These are phyloP conservation scores for Podabrus alpinus DNA, from an alignment of 2,888 invertebrate genomes.

Conservation along the genomic window DNA sequence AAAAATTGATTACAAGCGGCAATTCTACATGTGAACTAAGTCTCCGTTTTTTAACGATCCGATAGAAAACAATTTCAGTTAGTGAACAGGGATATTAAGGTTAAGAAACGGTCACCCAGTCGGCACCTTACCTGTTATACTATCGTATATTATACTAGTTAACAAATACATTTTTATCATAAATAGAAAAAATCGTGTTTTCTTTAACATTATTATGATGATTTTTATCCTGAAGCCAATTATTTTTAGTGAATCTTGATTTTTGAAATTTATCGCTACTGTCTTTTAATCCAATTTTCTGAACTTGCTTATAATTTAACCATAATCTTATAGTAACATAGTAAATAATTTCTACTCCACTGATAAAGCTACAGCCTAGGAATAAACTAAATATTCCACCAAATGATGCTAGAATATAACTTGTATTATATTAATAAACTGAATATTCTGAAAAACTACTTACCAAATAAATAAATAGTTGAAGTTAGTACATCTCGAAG, in stretches of 20 bases:
- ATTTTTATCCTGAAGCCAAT: neutral
- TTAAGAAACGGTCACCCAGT: too few species aligned
- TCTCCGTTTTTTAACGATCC: too few species aligned
- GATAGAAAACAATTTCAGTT: too few species aligned
- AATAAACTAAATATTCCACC: slow-evolving; percentile 56
- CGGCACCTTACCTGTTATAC: too few species aligned
- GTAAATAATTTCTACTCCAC: slow-evolving; percentile 52
- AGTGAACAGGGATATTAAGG: too few species aligned
- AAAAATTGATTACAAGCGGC: too few species aligned
- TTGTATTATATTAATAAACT: neutral
- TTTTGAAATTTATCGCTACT: neutral
- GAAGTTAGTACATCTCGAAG: slow-evolving; percentile 46
- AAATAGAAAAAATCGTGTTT: neutral
- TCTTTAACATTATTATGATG: neutral
- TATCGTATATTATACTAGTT: too few species aligned
- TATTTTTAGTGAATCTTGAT: neutral
- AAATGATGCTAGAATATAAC: slow-evolving; percentile 50
- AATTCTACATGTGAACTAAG: too few species aligned
- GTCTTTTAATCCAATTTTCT: neutral
- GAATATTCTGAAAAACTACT: slow-evolving; percentile 26
- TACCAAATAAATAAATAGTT: slow-evolving; percentile 49
- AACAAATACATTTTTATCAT: slow-evolving; percentile 3
- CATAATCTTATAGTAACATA: slow-evolving; percentile 45
- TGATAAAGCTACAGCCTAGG: slow-evolving; percentile 54
- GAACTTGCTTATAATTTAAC: neutral